Evolutionary conservation across 2,797 vertebrate genomes (phyloP).

Genomic region (Enoplosus armatus): DNA sequence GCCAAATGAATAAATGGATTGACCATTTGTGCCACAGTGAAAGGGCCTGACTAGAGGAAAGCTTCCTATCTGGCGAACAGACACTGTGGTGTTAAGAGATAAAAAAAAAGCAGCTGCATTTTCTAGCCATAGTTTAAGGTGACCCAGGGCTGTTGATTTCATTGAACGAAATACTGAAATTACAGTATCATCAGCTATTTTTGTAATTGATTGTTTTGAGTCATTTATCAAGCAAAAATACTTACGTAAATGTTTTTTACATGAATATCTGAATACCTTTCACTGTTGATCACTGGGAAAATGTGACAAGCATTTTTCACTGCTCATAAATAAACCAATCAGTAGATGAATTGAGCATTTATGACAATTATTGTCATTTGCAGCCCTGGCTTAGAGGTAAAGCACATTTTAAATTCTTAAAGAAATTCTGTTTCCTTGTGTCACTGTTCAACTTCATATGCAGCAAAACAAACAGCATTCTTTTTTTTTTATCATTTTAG

Average conservation of each 20-base stretch:
- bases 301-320: neutral
- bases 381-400: neutral
- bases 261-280: neutral
- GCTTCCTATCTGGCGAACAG: slow-evolving; percentile 63
- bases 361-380: neutral
- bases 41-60: slow-evolving; percentile 43
- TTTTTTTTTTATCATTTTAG: neutral
- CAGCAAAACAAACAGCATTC: neutral
- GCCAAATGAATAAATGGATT: slow-evolving; percentile 66
- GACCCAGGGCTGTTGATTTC: slow-evolving; percentile 11
- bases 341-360: neutral
- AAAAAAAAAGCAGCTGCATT: slow-evolving; percentile 47
- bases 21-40: slow-evolving; percentile 57
- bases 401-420: neutral
- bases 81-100: slow-evolving; percentile 64
- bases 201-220: neutral
- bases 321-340: neutral
- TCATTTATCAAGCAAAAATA: neutral
- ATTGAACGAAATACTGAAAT: slow-evolving; percentile 8
- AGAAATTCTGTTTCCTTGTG: neutral
- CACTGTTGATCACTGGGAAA: neutral
- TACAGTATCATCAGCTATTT: neutral
- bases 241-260: neutral
- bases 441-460: neutral
- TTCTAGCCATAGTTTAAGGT: slow-evolving; percentile 3